phyloP scores from a whole-genome alignment of 1,140 invertebrate species.

The Papilio dardanus region DNA sequence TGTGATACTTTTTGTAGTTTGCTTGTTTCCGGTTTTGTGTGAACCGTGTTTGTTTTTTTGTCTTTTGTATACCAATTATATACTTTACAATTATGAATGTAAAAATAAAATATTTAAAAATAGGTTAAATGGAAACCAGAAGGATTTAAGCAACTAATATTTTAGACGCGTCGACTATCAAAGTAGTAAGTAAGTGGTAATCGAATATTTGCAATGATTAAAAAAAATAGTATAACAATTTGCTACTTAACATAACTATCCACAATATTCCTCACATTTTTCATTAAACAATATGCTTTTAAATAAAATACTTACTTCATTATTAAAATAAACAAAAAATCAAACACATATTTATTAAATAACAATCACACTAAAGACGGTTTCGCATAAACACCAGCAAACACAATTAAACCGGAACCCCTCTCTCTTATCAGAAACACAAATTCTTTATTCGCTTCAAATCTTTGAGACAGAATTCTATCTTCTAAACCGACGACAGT shows the following conservation, averaged over 20 bases:
- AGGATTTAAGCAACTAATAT: too few species aligned
- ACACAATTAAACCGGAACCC: conserved; percentile 71
- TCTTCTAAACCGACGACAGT: conserved; percentile 84
- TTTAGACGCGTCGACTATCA: too few species aligned
- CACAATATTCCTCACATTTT: neutral
- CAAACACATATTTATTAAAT: conserved; percentile 37
- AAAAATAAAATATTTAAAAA: too few species aligned
- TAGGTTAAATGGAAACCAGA: too few species aligned
- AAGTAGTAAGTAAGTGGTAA: too few species aligned
- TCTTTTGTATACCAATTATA: neutral
- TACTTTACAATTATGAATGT: too few species aligned
- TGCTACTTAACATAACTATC: neutral
- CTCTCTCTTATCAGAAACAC: conserved; percentile 79
- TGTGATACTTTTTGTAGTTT: neutral
- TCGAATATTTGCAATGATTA: too few species aligned
- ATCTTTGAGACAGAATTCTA: conserved; percentile 74
- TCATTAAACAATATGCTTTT: neutral
- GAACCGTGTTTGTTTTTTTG: neutral
- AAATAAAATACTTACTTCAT: neutral
- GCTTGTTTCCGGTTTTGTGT: conserved; percentile 7
- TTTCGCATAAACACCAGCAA: conserved; percentile 76
- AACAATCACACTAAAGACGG: conserved; percentile 54
- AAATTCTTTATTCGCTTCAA: conserved; percentile 82
- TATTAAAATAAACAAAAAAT: conserved; percentile 37
- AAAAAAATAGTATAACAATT: too few species aligned